Evolutionary conservation across 1,140 invertebrate species (phyloP).

Genomic region (Drosophila santomea): DNA sequence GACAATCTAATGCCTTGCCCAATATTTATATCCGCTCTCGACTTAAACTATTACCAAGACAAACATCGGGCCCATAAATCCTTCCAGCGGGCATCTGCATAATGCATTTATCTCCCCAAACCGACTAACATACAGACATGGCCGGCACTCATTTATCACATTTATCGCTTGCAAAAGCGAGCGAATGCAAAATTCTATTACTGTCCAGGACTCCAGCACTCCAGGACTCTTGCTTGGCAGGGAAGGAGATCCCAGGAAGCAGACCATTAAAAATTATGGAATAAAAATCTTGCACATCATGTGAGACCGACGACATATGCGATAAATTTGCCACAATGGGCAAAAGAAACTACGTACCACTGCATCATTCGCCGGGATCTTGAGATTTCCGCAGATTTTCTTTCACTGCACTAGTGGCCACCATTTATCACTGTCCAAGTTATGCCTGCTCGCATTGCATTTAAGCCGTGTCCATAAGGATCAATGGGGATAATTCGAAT

Average conservation of each 20-base stretch:
- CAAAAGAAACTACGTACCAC: conserved; percentile 22
- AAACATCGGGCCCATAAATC: conserved; percentile 71
- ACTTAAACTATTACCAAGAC: conserved; percentile 73
- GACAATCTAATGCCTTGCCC: conserved; percentile 63
- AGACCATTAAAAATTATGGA: conserved; percentile 81
- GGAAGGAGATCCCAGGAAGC: conserved; percentile 51
- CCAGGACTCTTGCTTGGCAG: conserved; percentile 19
- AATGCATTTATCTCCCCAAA: conserved; percentile 53
- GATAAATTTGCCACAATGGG: conserved; percentile 67
- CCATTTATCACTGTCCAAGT: conserved; percentile 76
- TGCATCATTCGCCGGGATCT: conserved; percentile 61
- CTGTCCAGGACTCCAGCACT: conserved; percentile 32
- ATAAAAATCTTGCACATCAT: conserved; percentile 70
- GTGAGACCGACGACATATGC: conserved; percentile 81
- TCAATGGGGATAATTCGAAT: conserved; percentile 75
- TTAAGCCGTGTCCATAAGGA: conserved; percentile 75
- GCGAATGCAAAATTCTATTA: conserved; percentile 80
- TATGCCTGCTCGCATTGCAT: conserved; percentile 54
- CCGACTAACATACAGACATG: conserved; percentile 41
- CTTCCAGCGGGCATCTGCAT: conserved; percentile 58
- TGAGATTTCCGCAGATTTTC: conserved; percentile 39
- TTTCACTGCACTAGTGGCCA: conserved; percentile 52
- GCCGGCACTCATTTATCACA: conserved; percentile 75
- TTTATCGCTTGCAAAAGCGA: conserved; percentile 64
- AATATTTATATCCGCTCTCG: conserved; percentile 74